phyloP scores from a whole-genome alignment of 2,797 vertebrate genomes.

The Synanceia verrucosa region DNA sequence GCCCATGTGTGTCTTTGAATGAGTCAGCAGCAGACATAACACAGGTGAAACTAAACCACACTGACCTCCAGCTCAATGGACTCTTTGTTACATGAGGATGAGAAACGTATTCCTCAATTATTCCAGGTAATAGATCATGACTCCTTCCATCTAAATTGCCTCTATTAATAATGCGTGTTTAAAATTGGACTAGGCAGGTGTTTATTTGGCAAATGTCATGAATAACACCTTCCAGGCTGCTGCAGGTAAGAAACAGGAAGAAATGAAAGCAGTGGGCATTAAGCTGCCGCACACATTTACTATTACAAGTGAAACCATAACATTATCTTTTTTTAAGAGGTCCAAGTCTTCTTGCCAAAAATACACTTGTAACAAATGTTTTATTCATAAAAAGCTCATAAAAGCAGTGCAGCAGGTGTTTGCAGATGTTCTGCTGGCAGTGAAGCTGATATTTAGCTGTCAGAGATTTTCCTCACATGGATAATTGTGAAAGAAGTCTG shows the following conservation, averaged over 20 bases:
- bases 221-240: background rate
- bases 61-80: slow-evolving; percentile 31
- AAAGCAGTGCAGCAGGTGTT: slow-evolving; percentile 44
- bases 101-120: slow-evolving; percentile 6
- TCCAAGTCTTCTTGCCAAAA: background rate
- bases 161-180: background rate
- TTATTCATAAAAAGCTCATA: slow-evolving; percentile 25
- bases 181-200: background rate
- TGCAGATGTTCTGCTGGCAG: slow-evolving; percentile 28
- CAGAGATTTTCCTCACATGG: slow-evolving; percentile 25
- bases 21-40: slow-evolving; percentile 50
- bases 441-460: slow-evolving; percentile 35
- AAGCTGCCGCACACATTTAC: background rate
- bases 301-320: background rate
- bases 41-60: slow-evolving; percentile 35
- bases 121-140: slow-evolving; percentile 1
- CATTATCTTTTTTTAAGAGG: background rate
- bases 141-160: background rate
- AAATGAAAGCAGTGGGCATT: background rate
- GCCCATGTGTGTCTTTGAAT: slow-evolving; percentile 35
- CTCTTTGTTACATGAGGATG: slow-evolving; percentile 41
- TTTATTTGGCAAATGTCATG: slow-evolving; percentile 11
- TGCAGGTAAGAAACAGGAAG: background rate
- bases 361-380: background rate
- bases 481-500: slow-evolving; percentile 5